Conservation (phyloP, 2,888 invertebrate genomes). For the Allolobophora icterica region DNA sequence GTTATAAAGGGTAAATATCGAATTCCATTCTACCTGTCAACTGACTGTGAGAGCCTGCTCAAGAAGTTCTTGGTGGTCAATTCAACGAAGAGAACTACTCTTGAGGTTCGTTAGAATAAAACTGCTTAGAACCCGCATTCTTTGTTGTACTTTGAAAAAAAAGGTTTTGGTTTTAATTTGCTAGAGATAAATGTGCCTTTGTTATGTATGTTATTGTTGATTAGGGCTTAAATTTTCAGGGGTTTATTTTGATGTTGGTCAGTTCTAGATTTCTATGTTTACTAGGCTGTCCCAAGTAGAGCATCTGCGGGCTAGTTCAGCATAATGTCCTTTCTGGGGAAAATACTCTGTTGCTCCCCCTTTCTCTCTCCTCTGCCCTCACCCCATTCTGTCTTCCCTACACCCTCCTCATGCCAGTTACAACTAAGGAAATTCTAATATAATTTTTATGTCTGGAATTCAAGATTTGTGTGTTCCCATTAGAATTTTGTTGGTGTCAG, state of each 20-base stretch:
- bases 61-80: constrained; percentile 99
- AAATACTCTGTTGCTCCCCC: too few species aligned
- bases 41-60: constrained; percentile 98
- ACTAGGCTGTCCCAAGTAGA: too few species aligned
- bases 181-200: background rate
- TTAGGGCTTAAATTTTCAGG: background rate
- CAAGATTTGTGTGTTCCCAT: background rate
- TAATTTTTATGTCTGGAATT: background rate
- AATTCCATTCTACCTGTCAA: constrained; percentile 99
- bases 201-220: background rate
- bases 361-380: too few species aligned
- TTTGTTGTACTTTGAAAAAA: background rate
- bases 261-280: too few species aligned
- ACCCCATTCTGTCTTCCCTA: too few species aligned
- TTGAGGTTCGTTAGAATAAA: constrained; percentile 73
- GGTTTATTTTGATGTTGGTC: background rate
- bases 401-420: too few species aligned
- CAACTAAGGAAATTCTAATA: too few species aligned
- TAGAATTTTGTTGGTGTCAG: background rate
- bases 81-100: constrained; percentile 81
- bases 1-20: constrained; percentile 98
- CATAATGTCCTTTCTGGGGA: too few species aligned
- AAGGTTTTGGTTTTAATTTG: background rate
- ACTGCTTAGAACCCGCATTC: background rate
- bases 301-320: too few species aligned